phyloP scores from a whole-genome alignment of 1,140 invertebrate genomes.

The Drosophila kurseongensis region DNA sequence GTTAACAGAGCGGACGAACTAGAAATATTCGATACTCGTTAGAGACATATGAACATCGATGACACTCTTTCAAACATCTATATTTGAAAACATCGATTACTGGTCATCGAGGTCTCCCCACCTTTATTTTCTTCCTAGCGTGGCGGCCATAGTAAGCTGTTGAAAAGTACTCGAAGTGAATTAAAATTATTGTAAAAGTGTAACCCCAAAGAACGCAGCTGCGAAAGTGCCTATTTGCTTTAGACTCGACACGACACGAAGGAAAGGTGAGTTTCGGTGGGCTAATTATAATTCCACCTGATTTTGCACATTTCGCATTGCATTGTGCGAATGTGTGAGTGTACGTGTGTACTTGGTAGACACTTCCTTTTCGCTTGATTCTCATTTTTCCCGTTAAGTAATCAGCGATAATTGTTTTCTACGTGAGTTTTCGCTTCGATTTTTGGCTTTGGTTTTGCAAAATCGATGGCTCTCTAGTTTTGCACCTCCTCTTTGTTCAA shows the following conservation, averaged over 20 bases:
- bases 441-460: constrained; percentile 42
- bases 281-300: neutral
- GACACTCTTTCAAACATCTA: no score
- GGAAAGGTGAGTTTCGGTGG: constrained; percentile 52
- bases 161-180: constrained; percentile 54
- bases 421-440: neutral
- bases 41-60: no score
- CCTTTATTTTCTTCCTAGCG: constrained; percentile 37
- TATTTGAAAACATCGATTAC: no score
- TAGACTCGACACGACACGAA: constrained; percentile 34
- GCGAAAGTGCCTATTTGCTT: constrained; percentile 35
- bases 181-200: constrained; percentile 64
- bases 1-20: no score
- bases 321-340: constrained; percentile 22
- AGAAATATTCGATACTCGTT: no score
- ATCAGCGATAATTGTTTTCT: constrained; percentile 53
- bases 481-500: constrained; percentile 16
- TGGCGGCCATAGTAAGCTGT: constrained; percentile 58
- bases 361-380: constrained; percentile 31
- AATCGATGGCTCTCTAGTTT: constrained; percentile 57
- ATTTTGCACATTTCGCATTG: constrained; percentile 39
- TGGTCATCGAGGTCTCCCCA: no score
- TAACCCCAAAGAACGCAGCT: constrained; percentile 28
- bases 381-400: constrained; percentile 66
- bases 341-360: constrained; percentile 54